Conservation (phyloP, 2,888 invertebrate genomes). For the Drosophila robusta region DNA sequence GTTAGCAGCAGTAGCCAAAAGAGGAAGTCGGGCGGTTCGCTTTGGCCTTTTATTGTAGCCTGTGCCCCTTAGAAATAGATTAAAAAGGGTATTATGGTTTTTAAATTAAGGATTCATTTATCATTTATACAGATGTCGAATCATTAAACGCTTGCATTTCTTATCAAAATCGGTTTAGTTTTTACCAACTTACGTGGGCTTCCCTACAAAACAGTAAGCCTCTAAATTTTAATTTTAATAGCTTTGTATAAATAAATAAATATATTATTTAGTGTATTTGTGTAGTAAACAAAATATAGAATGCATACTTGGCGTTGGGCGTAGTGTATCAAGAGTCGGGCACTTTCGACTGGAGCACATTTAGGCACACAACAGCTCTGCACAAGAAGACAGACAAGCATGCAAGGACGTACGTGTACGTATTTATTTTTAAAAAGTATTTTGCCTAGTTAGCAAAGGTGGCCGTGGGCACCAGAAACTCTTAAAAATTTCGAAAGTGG, state of each 20-base stretch:
- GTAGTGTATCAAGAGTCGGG: not conserved
- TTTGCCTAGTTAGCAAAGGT: slow-evolving; percentile 37
- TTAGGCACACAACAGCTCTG: slow-evolving; percentile 26
- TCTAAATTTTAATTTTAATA: too few relatives aligned
- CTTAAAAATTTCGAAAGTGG: slow-evolving; percentile 24
- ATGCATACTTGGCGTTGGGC: too few relatives aligned
- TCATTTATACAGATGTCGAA: not conserved
- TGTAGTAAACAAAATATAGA: too few relatives aligned
- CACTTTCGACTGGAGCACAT: slow-evolving; percentile 11
- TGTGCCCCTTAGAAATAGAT: not conserved
- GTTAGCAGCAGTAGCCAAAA: slow-evolving; percentile 33
- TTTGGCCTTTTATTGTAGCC: slow-evolving; percentile 47
- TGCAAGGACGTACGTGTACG: slow-evolving; percentile 6
- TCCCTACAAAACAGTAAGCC: too few relatives aligned
- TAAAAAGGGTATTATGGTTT: not conserved
- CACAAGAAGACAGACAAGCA: slow-evolving; percentile 4
- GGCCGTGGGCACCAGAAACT: slow-evolving; percentile 38
- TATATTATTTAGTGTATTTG: not conserved
- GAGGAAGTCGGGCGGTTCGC: slow-evolving; percentile 38
- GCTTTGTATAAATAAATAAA: not conserved
- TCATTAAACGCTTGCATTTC: too few relatives aligned
- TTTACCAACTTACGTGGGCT: too few relatives aligned
- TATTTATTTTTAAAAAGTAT: slow-evolving; percentile 39
- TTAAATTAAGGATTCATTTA: not conserved
- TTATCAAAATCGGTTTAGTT: too few relatives aligned